Base-by-base conservation (phyloP, 2,113 vertebrate genomes). In the Nothocercus nigrocapillus region DNA sequence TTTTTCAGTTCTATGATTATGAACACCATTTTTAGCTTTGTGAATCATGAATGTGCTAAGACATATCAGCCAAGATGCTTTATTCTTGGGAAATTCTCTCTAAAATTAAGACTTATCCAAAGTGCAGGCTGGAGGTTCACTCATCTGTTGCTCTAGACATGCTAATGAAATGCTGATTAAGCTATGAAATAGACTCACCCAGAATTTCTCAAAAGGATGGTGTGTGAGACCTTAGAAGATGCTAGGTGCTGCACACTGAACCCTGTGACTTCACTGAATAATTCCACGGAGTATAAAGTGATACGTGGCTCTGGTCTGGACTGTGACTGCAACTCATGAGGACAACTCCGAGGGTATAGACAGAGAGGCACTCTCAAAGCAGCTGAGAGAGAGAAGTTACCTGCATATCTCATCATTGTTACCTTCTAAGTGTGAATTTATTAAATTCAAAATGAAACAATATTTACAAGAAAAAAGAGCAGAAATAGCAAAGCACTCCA, bases 31-130 rank as follows among this genome's bases (percentile, higher is more conserved):
- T 91, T 91, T 93, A 93, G 19, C 63, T 76, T 92, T 90, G 30
- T 90, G 93, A 94, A 63, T 96, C 85, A 91, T 44, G 45, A 47
- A 42, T 87, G 53, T 66, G 58, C 78, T 90, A 92, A 82, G 47
- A 17, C 36, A 15, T 62, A 85, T 5, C 58, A 85, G 49, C 58
- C 70, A 93, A 91, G 49, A 94, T 20, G 30, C 14, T 95, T 87
- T 93, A 88, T 91, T 95, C 89, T 85, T 70, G 85, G 72, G 51
- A 88, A 88, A 68, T 34, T 11, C 0, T 38, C 36, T 88, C 91
- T 83, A 59, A 95, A 96, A 94, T 67, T 79, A 85, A 82, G 54
- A 62, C 11, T 76, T 81, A 58, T 7, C 22, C 27, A 86, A 63
- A 74, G 7, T 91, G 30, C 49, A 91, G 45, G 24, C 54, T 93